Evolutionary conservation across 2,888 invertebrate species (phyloP), one percentile per base, ranked within the genome.

Genomic region (Stenchaetothrips biformis): DNA sequence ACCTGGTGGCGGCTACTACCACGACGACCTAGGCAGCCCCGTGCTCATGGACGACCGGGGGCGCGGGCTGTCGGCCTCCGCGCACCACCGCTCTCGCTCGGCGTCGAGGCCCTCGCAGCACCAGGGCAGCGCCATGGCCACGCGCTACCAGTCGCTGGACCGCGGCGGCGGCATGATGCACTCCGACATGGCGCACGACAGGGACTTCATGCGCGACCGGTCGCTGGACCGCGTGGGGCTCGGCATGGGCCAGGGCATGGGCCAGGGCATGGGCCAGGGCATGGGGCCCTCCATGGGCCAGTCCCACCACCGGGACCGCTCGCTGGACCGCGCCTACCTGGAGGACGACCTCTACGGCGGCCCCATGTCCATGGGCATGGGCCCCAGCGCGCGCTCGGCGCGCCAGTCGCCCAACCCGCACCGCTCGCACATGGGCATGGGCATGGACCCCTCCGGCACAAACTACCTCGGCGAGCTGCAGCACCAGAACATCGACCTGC

Each of bases 401-500:
- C 87, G 93, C 78, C 92, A 92, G 85, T 92, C 92, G 84, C 93
- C 93, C 79, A 92, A 91, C 85, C 91, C 92, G 84, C 90, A 89
- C 85, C 88, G 89, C 79, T 82, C 80, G 79, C 82, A 80, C 80
- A 82, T 83, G 82, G 83, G 82, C 62, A 81, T 83, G 16, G 83
- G 82, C 80, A 82, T 81, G 59, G 59, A 79, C 59, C 48, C 78
- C 13, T 82, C 81, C 74, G 84, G 81, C 81, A 83, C 62, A 84
- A 89, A 92, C 86, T 93, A 92, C 90, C 89, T 93, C 85, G 94
- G 95, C 82, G 97, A 97, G 87, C 90, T 97, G 83, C 96, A 97
- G 88, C 93, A 95, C 86, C 97, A 97, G 89, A 96, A 98, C 88
- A 94, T 95, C 85, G 98, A 98, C 87, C 90, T 98, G 84, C 98